Percentiles rank a stretch among this genome's conserved stretches.
Evolutionary conservation across 35 echinoderm and acorn worm genomes (phyloP).

Genomic region (Nesometra sesokonis): DNA sequence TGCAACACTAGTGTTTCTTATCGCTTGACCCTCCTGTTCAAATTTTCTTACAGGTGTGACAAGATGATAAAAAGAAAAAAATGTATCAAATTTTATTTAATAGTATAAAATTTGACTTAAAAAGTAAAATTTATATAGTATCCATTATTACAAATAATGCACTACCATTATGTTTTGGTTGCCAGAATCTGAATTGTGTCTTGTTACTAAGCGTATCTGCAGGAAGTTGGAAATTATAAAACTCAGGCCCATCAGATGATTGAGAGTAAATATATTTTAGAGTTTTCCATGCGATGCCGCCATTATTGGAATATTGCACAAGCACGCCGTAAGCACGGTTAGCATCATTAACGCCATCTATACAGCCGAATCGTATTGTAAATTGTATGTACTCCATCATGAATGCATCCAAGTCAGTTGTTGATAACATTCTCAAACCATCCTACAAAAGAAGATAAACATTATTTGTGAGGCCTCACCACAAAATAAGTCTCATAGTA

Average conservation of each 20-base stretch:
- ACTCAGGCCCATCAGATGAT: slow-evolving; percentile 25
- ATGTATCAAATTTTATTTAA: no score
- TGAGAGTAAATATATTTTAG: slow-evolving; percentile 41
- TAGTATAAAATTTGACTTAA: no score
- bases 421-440: slow-evolving; percentile 62
- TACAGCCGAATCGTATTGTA: slow-evolving; percentile 73
- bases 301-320: slow-evolving; percentile 84
- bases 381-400: slow-evolving; percentile 92
- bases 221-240: slow-evolving; percentile 47
- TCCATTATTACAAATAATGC: no score
- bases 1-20: no score
- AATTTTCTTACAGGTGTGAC: no score
- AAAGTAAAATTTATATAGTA: no score
- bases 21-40: no score
- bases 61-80: no score
- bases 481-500: no score
- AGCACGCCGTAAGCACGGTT: slow-evolving; percentile 26
- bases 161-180: slow-evolving; percentile 44
- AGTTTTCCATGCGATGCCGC: slow-evolving; percentile 71
- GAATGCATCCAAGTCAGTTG: slow-evolving; percentile 42
- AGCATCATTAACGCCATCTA: not conserved
- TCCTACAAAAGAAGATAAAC: slow-evolving; percentile 10
- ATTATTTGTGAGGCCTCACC: no score
- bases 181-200: slow-evolving; percentile 89
- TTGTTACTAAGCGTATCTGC: slow-evolving; percentile 34